Percentiles rank a stretch among this genome's conserved stretches.
Conservation (phyloP, 1,140 invertebrate genomes). For the Zelostemma sp. region DNA sequence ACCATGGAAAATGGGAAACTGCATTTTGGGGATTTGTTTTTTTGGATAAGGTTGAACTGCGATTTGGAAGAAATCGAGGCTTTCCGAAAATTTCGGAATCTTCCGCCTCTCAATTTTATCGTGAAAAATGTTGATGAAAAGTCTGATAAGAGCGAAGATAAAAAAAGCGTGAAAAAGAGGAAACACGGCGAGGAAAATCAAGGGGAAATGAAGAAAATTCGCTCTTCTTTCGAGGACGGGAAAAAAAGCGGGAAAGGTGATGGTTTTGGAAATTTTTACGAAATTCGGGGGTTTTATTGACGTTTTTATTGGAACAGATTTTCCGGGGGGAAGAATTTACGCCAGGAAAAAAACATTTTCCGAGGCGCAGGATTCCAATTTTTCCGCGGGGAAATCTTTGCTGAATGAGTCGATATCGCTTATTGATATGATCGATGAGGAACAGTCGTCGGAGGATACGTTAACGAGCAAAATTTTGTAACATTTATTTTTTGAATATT, state of each 20-base stretch:
- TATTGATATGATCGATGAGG: not conserved
- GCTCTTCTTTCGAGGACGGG: too few species aligned
- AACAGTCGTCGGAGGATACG: not conserved
- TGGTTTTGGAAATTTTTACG: too few species aligned
- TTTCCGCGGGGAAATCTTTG: not conserved
- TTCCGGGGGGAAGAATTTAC: not conserved
- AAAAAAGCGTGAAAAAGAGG: not conserved
- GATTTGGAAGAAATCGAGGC: constrained; percentile 46
- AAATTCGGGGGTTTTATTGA: too few species aligned
- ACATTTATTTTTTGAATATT: too few species aligned
- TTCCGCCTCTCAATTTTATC: not conserved
- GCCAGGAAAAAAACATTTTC: not conserved
- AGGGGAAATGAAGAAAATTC: not conserved
- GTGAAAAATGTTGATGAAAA: too few species aligned
- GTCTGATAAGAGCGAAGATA: too few species aligned
- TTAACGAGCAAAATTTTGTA: constrained; percentile 10
- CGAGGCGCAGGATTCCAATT: not conserved
- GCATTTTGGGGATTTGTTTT: constrained; percentile 56
- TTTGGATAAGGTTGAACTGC: constrained; percentile 60
- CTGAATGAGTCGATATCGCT: not conserved
- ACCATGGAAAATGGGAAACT: constrained; percentile 23
- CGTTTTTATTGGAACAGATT: not conserved
- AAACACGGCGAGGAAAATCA: constrained; percentile 1
- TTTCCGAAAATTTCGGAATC: constrained; percentile 42
- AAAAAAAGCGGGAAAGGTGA: too few species aligned